Evolutionary conservation across 2,797 vertebrate genomes (phyloP).

Genomic region (Eulemur rubriventer): DNA sequence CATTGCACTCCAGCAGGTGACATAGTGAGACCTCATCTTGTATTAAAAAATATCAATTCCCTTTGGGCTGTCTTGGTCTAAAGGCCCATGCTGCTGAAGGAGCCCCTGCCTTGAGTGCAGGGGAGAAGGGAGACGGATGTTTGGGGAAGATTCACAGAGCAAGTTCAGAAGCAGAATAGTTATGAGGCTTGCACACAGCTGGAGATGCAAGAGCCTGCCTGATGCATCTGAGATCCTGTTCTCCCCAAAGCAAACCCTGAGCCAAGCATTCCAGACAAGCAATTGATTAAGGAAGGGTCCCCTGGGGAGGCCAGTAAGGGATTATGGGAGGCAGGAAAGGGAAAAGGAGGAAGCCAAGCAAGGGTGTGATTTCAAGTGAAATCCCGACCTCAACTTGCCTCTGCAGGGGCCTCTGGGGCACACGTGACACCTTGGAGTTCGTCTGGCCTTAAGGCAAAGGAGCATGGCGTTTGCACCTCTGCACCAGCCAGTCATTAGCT

Average conservation of each 20-base stretch:
- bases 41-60: neutral
- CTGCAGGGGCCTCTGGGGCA: neutral
- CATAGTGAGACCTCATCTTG: no score
- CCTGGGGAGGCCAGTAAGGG: neutral
- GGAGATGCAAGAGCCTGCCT: neutral
- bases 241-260: neutral
- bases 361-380: neutral
- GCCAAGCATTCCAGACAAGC: constrained; percentile 37
- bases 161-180: constrained; percentile 17
- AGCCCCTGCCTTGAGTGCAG: neutral
- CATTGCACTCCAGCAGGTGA: neutral
- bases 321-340: constrained; percentile 9
- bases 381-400: neutral
- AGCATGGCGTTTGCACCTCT: neutral
- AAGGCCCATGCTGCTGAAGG: neutral
- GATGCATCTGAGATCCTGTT: constrained; percentile 6
- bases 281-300: neutral
- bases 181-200: neutral
- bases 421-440: neutral
- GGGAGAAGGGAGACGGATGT: neutral
- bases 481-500: neutral
- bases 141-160: neutral
- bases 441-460: neutral
- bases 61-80: neutral
- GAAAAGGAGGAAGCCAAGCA: neutral